These are phyloP conservation scores for Laothoe populi DNA, from an alignment of 2,888 invertebrate species.

Conservation along the genomic window DNA sequence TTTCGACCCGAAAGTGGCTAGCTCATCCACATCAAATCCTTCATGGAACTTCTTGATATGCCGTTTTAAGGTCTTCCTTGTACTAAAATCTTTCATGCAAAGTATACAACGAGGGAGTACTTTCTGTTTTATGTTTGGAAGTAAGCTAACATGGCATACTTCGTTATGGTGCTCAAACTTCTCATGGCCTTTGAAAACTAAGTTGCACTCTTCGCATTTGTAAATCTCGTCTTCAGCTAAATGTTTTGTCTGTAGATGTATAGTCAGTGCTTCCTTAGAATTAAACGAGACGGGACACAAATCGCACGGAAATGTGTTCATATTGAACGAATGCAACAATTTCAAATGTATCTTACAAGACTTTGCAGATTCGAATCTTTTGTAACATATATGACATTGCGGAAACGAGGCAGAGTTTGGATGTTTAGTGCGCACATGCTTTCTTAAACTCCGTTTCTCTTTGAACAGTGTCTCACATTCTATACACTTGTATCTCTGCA, in stretches of 20 bases:
- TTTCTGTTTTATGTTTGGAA: slow-evolving; percentile 49
- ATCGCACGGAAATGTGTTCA: slow-evolving; percentile 70
- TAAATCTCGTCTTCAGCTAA: slow-evolving; percentile 67
- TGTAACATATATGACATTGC: slow-evolving; percentile 70
- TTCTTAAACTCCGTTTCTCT: slow-evolving; percentile 70
- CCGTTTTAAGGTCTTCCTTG: slow-evolving; percentile 66
- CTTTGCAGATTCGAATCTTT: slow-evolving; percentile 72
- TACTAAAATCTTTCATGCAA: slow-evolving; percentile 74
- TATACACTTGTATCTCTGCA: slow-evolving; percentile 69
- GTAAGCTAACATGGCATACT: slow-evolving; percentile 46
- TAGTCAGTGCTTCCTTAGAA: slow-evolving; percentile 58
- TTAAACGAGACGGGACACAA: slow-evolving; percentile 67
- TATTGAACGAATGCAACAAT: slow-evolving; percentile 66
- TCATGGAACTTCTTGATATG: slow-evolving; percentile 72
- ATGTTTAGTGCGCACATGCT: slow-evolving; percentile 70
- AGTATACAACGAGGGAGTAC: slow-evolving; percentile 62
- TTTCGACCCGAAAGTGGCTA: slow-evolving; percentile 57
- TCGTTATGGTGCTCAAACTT: slow-evolving; percentile 66
- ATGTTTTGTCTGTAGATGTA: slow-evolving; percentile 65
- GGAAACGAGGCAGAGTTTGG: slow-evolving; percentile 65
- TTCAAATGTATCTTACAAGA: slow-evolving; percentile 74
- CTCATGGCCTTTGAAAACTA: slow-evolving; percentile 66
- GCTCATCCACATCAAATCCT: slow-evolving; percentile 64
- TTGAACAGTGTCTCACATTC: slow-evolving; percentile 74
- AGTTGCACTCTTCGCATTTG: slow-evolving; percentile 70